Evolutionary conservation across 2,888 invertebrate genomes (phyloP).

Genomic region (Aspidiotus destructor): DNA sequence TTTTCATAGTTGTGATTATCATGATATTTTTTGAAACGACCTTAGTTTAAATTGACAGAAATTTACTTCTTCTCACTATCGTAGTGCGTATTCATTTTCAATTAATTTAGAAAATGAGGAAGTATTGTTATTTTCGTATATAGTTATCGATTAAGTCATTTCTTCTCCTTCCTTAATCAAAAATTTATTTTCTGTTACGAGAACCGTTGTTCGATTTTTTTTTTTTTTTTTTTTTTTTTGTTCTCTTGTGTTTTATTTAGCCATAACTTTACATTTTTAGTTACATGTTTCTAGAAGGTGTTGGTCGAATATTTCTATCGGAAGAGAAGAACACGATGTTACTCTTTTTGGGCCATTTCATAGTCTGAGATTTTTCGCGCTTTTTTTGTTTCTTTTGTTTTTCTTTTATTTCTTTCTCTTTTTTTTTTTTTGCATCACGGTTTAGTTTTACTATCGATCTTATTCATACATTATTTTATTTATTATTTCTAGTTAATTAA

Average conservation of each 20-base stretch:
- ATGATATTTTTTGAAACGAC: not conserved
- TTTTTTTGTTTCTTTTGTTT: too few relatives aligned
- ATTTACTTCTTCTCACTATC: conserved; percentile 15
- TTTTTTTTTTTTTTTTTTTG: conserved; percentile 7
- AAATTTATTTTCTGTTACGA: conserved; percentile 17
- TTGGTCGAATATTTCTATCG: too few relatives aligned
- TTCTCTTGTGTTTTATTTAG: conserved; percentile 3
- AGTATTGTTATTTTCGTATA: conserved; percentile 14
- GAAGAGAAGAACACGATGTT: too few relatives aligned
- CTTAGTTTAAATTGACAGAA: conserved; percentile 10
- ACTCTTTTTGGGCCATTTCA: too few relatives aligned
- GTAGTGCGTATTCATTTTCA: conserved; percentile 21
- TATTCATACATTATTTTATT: too few relatives aligned
- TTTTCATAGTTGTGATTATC: conserved; percentile 21
- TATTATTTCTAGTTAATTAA: too few relatives aligned
- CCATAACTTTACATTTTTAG: not conserved
- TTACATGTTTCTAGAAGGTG: too few relatives aligned
- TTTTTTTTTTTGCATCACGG: too few relatives aligned
- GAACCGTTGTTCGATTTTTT: conserved; percentile 9
- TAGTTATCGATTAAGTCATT: conserved; percentile 15
- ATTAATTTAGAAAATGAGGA: conserved; percentile 12
- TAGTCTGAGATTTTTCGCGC: too few relatives aligned
- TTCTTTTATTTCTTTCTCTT: too few relatives aligned
- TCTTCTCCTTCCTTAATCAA: conserved; percentile 18
- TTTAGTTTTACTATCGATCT: too few relatives aligned